Percentiles rank a stretch among this genome's conserved stretches.
phyloP scores from a whole-genome alignment of 2,888 invertebrate genomes.

The Coelinius sp. region DNA sequence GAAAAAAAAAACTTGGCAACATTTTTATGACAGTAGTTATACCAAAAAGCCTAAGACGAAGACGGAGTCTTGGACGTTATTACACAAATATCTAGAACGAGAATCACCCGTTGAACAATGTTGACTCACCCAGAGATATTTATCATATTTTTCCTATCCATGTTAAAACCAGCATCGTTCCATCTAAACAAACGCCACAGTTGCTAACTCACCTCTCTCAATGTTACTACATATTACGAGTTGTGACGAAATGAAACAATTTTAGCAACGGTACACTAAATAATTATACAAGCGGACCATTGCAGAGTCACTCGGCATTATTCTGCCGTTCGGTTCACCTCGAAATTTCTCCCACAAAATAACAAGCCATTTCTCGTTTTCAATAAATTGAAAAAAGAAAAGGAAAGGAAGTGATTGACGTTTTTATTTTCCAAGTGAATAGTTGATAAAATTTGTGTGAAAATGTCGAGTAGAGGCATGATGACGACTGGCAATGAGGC shows the following conservation, averaged over 20 bases:
- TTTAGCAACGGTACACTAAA: constrained; percentile 40
- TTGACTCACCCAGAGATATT: no score
- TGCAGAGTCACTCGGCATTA: constrained; percentile 9
- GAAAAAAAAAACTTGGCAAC: no score
- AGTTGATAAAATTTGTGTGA: background rate
- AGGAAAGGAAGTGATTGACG: background rate
- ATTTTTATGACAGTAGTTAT: no score
- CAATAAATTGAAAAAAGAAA: background rate
- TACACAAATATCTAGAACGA: no score
- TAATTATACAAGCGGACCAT: constrained; percentile 20
- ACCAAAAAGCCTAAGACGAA: no score
- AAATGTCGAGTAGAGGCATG: constrained; percentile 67
- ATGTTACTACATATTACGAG: constrained; percentile 19
- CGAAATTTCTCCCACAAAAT: background rate
- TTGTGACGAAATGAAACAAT: constrained; percentile 13
- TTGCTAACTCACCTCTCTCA: no score
- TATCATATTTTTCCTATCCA: no score
- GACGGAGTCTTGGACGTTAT: no score
- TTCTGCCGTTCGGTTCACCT: background rate
- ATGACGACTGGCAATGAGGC: constrained; percentile 54
- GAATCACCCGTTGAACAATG: no score
- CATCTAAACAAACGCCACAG: no score
- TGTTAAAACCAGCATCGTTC: no score
- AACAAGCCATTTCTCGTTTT: background rate
- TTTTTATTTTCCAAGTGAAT: background rate